phyloP scores from a whole-genome alignment of 2,888 invertebrate genomes.

The Neoascia interrupta region DNA sequence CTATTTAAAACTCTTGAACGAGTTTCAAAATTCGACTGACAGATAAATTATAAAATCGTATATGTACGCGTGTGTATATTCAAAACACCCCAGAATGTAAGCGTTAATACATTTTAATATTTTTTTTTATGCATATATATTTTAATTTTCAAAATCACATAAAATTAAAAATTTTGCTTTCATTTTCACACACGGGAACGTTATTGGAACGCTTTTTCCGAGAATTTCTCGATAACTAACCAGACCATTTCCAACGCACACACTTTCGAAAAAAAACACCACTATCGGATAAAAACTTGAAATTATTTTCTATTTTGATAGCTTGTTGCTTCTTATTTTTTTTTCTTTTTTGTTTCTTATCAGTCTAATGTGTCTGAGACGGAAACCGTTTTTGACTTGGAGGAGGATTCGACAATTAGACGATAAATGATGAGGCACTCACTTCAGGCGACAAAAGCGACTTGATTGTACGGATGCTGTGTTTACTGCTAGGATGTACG shows the following conservation, averaged over 20 bases:
- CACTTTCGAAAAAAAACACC: neutral
- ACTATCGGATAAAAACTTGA: constrained; percentile 30
- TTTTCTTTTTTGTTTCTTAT: constrained; percentile 21
- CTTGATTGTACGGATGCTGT: constrained; percentile 38
- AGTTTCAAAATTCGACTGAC: constrained; percentile 61
- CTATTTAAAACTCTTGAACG: constrained; percentile 53
- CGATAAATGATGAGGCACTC: constrained; percentile 58
- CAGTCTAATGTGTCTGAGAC: constrained; percentile 57
- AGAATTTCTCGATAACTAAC: constrained; percentile 41
- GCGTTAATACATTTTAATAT: constrained; percentile 44
- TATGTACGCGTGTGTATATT: constrained; percentile 22
- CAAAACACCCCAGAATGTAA: constrained; percentile 41
- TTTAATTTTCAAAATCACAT: constrained; percentile 59
- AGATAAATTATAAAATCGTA: constrained; percentile 62
- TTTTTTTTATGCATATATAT: constrained; percentile 3
- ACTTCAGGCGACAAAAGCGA: constrained; percentile 55
- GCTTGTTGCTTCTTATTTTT: constrained; percentile 38
- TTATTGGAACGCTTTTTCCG: constrained; percentile 43
- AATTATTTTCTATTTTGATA: constrained; percentile 38
- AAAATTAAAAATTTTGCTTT: constrained; percentile 48
- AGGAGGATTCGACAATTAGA: constrained; percentile 45
- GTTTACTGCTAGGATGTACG: neutral
- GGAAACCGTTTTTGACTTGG: constrained; percentile 60
- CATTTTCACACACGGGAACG: constrained; percentile 43
- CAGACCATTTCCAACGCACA: constrained; percentile 45